A percentile compares a stretch with the other conserved stretches of the same genome.
phyloP scores from a whole-genome alignment of 2,888 invertebrate genomes.

The Lysandra coridon region DNA sequence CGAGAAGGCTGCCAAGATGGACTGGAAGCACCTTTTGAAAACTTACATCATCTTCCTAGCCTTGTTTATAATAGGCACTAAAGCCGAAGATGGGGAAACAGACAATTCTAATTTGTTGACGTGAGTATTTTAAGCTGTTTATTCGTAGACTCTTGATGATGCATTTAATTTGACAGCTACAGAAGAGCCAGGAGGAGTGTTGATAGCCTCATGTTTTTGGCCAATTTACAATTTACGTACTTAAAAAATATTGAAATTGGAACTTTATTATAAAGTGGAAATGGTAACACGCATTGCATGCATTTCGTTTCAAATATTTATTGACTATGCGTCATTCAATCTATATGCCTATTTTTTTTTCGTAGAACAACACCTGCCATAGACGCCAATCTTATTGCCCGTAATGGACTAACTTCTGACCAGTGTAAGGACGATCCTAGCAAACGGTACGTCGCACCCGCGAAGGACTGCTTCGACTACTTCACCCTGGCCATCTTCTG shows the following conservation, averaged over 20 bases:
- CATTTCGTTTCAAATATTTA: no score
- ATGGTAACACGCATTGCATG: no score
- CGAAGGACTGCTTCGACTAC: neutral
- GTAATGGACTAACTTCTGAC: neutral
- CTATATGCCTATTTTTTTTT: neutral
- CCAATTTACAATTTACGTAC: no score
- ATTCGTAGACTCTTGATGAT: no score
- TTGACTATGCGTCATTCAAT: neutral
- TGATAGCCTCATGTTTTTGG: no score
- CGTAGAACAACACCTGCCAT: neutral
- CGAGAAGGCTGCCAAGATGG: neutral
- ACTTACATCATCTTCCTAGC: neutral
- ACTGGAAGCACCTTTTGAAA: neutral
- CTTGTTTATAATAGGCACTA: neutral
- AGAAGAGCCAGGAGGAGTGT: no score
- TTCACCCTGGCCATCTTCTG: conserved; percentile 2
- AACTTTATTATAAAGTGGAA: no score
- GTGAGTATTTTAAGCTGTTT: neutral
- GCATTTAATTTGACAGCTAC: no score
- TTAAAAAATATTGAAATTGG: no score
- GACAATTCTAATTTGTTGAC: neutral
- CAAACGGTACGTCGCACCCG: neutral
- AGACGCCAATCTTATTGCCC: neutral
- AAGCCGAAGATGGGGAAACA: neutral
- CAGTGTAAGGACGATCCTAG: neutral